Base-by-base conservation (phyloP, 2,113 vertebrate species). In the Sphaerodactylus townsendi region DNA sequence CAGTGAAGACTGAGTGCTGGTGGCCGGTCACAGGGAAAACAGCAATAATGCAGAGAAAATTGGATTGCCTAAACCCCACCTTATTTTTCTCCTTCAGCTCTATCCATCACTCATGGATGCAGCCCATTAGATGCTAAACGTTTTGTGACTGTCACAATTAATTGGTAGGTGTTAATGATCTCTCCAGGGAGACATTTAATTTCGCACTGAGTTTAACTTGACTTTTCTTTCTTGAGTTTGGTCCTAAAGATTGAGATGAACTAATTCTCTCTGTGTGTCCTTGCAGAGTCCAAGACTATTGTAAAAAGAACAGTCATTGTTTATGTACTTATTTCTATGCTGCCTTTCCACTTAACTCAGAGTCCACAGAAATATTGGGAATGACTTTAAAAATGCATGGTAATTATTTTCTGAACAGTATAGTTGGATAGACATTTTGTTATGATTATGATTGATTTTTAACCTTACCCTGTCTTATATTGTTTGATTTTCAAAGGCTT, bases 101-200 rank as follows among this genome's bases (percentile, higher is more conserved):
- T 70, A 25, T 53, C 44, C 87, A 50, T 84, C 37, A 68, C 56
- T 77, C 75, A 81, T 85, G 88, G 92, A 90, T 23, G 41, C 84
- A 93, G 85, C 91, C 93, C 95, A 95, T 96, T 94, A 95, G 92
- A 89, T 90, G 91, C 89, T 92, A 93, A 96, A 93, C 95, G 92
- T 91, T 92, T 94, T 89, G 96, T 93, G 91, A 95, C 91, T 91
- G 90, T 90, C 89, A 37, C 83, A 85, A 89, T 86, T 94, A 93
- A 95, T 93, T 94, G 88, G 93, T 89, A 86, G 87, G 86, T 88
- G 85, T 85, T 87, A 81, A 88, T 91, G 87, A 94, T 95, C 94
- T 96, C 96, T 96, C 94, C 15, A 85, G 94, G 93, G 94, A 93
- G 90, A 95, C 91, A 94, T 95, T 95, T 96, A 95, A 89, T 88